A percentile compares a stretch with the other conserved stretches of the same genome.
phyloP scores from a whole-genome alignment of 1,140 invertebrate genomes.

The Dendrolimus punctatus region DNA sequence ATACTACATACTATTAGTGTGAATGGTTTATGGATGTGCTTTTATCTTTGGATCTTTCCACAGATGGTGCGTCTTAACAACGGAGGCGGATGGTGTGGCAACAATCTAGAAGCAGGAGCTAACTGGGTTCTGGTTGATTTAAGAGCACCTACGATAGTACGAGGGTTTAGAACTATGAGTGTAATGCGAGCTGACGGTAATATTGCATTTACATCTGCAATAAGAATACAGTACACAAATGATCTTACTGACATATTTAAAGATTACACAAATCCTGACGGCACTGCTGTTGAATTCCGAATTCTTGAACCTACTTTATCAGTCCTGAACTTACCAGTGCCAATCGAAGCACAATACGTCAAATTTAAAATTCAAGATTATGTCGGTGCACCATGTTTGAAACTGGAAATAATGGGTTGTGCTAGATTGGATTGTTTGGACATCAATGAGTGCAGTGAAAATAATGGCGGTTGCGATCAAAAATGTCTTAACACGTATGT shows the following conservation, averaged over 20 bases:
- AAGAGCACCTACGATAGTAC: slow-evolving; percentile 90
- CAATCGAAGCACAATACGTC: slow-evolving; percentile 92
- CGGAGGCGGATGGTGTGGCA: slow-evolving; percentile 91
- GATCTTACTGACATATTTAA: slow-evolving; percentile 91
- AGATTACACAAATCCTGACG: slow-evolving; percentile 93
- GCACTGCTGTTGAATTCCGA: slow-evolving; percentile 93
- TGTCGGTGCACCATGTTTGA: slow-evolving; percentile 89
- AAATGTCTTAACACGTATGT: slow-evolving; percentile 89
- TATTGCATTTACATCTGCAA: slow-evolving; percentile 89
- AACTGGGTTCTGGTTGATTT: slow-evolving; percentile 93
- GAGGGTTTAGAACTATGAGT: slow-evolving; percentile 91
- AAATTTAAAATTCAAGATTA: slow-evolving; percentile 93
- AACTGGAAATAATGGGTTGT: slow-evolving; percentile 95
- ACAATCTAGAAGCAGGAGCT: slow-evolving; percentile 83
- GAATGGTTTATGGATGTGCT: no score
- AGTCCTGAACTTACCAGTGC: slow-evolving; percentile 90
- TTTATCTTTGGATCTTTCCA: slow-evolving; percentile 8
- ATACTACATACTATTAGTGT: no score
- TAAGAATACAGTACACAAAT: slow-evolving; percentile 90
- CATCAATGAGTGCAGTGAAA: slow-evolving; percentile 91
- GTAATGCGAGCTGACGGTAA: slow-evolving; percentile 84
- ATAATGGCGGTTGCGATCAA: slow-evolving; percentile 95
- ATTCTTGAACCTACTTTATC: slow-evolving; percentile 90
- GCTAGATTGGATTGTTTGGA: slow-evolving; percentile 91
- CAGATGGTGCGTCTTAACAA: slow-evolving; percentile 87